These are phyloP conservation scores for Oophaga pumilio DNA, from an alignment of 2,113 vertebrate species.

Conservation along the genomic window DNA sequence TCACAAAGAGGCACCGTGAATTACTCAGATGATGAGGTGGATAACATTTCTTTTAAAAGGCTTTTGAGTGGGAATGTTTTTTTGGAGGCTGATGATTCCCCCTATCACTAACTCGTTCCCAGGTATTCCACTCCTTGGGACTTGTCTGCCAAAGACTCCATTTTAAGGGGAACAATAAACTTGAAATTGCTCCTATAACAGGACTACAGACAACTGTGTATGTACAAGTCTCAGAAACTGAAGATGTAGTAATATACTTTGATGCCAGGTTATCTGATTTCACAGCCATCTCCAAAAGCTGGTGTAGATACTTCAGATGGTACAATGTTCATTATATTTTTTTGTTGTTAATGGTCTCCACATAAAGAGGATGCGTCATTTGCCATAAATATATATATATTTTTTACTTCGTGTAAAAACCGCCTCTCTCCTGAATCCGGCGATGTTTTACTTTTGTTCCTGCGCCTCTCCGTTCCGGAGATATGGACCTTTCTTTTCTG, in stretches of 20 bases:
- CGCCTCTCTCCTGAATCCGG: too few species aligned
- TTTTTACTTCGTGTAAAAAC: too few species aligned
- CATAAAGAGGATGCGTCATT: too few species aligned
- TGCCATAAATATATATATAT: too few species aligned
- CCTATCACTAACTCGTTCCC: not conserved
- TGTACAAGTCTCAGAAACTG: not conserved
- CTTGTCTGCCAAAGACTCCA: not conserved
- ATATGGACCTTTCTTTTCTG: too few species aligned
- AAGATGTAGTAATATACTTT: not conserved
- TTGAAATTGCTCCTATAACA: not conserved
- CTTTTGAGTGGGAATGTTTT: not conserved
- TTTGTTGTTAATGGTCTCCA: too few species aligned
- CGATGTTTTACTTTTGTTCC: too few species aligned
- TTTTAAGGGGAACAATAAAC: not conserved
- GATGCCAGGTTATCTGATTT: not conserved
- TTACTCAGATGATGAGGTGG: slow-evolving; percentile 5
- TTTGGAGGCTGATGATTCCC: not conserved
- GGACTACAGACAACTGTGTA: not conserved
- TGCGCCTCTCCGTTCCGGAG: too few species aligned
- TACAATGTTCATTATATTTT: not conserved
- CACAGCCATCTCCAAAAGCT: not conserved
- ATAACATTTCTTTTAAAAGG: not conserved
- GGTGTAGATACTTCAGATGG: not conserved
- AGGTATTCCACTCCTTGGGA: not conserved
- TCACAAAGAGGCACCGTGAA: not conserved